Base-by-base conservation (phyloP, 1,140 invertebrate genomes). In the Akabosia matsudoensis region DNA sequence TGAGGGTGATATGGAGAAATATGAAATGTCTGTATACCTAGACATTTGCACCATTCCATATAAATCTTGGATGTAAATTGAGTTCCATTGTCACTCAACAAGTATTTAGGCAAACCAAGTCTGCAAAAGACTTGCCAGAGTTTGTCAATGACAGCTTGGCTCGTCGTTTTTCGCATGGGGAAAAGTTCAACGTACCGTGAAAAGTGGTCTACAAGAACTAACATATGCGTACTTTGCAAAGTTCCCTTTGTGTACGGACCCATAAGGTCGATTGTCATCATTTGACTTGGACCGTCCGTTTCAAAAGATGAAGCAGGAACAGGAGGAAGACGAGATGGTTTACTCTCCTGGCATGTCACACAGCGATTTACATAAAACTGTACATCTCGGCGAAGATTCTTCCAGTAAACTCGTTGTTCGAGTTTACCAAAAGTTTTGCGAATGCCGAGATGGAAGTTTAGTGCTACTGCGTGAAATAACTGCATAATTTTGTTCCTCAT, bases 1-100 rank as follows among this genome's bases (percentile, higher is more conserved):
- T 84, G 81, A 4, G 85, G 82, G 76, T 85, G 84, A 78, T 87
- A 86, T 0, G 82, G 34, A 0, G 84, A 82, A 0, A 81, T 82
- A n/a, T 52, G 26, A 54, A 71, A 72, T 28, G 70, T 24, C 22
- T 54, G 37, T 16, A 78, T 72, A 3, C 37, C 28, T 45, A 79
- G 73, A 22, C 16, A 14, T 52, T 45, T 33, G 52, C 76, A 79
- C 30, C 56, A 71, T 0, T 74, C 73, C 13, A 14, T 10, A 76
- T 78, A 81, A 31, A 73, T 2, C 0, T 79, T 0, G 22, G 76
- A 76, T 0, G 22, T 56, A 74, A 82, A 82, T 33, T 83, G 81
- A 0, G 78, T 76, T 0, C 82, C 82, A 64, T 83, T 83, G 77
- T 83, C 82, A 0, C 76, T 51, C 0, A 83, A 73, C 0, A 83